A percentile compares a stretch with the other conserved stretches of the same genome.
Evolutionary conservation across 1,140 invertebrate genomes (phyloP).

Genomic region (Pachypeltis micranthus): DNA sequence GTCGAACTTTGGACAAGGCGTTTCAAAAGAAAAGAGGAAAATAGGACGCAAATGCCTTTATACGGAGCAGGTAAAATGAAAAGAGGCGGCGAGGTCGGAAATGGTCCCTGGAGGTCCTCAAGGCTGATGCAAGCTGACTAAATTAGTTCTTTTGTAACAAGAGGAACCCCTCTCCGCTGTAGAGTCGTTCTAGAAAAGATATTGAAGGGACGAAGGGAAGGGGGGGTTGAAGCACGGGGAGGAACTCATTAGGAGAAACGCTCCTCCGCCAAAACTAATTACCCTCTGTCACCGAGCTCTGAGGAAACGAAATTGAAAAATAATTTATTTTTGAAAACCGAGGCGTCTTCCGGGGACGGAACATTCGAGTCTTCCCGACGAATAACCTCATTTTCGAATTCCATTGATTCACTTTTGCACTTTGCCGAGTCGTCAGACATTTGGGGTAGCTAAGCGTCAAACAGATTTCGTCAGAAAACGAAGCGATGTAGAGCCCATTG

Average conservation of each 20-base stretch:
- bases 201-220: background rate
- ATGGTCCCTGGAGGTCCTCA: background rate
- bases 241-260: slow-evolving; percentile 6
- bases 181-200: slow-evolving; percentile 1
- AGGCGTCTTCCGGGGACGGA: too few species aligned
- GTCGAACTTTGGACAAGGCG: too few species aligned
- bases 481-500: too few species aligned
- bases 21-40: too few species aligned
- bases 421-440: too few species aligned
- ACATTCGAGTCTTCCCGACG: too few species aligned
- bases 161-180: background rate
- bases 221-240: background rate
- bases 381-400: too few species aligned
- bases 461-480: too few species aligned
- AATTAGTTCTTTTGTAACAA: slow-evolving; percentile 4
- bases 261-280: slow-evolving; percentile 2
- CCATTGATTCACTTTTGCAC: too few species aligned
- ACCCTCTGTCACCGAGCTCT: background rate
- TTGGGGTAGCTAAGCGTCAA: too few species aligned
- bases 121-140: slow-evolving; percentile 1
- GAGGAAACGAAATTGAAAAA: slow-evolving; percentile 6
- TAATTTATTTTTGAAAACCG: slow-evolving; percentile 4
- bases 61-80: too few species aligned
- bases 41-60: too few species aligned
- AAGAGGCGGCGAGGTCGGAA: background rate